Evolutionary conservation across 1,140 invertebrate species (phyloP).

Genomic region (Linepithema humile): DNA sequence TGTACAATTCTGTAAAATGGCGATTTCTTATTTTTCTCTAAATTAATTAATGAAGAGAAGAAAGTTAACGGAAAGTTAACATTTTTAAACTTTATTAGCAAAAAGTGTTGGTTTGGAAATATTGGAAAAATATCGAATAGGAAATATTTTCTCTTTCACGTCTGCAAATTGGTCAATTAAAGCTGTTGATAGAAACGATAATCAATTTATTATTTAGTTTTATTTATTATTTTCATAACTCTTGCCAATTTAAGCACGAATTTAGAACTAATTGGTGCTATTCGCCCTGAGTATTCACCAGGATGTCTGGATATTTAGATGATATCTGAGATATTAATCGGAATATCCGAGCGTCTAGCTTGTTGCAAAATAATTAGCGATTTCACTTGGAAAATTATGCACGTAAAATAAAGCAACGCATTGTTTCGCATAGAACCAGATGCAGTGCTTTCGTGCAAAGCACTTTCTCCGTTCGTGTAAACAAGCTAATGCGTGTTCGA

Average conservation of each 20-base stretch:
- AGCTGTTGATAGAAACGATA: no score
- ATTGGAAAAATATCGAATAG: background rate
- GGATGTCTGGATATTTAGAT: background rate
- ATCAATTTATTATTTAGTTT: conserved; percentile 7
- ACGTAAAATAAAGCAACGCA: background rate
- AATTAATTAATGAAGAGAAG: background rate
- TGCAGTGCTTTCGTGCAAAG: background rate
- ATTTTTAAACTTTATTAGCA: no score
- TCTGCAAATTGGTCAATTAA: background rate
- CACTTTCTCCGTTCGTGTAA: conserved; percentile 10
- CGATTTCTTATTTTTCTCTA: background rate
- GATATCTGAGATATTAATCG: conserved; percentile 3
- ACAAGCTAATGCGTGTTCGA: background rate
- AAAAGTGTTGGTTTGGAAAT: no score
- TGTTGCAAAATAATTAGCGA: conserved; percentile 22
- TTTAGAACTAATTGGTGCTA: background rate
- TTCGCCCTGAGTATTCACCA: background rate
- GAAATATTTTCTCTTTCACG: background rate
- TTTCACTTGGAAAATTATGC: conserved; percentile 5
- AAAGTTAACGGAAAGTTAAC: conserved; percentile 3
- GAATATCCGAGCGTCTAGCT: conserved; percentile 1
- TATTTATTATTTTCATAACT: no score
- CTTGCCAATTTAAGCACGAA: background rate
- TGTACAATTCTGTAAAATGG: background rate
- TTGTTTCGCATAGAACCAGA: background rate